These are phyloP conservation scores for Probosciger aterrimus DNA, from an alignment of 2,113 vertebrate genomes.

Conservation along the genomic window DNA sequence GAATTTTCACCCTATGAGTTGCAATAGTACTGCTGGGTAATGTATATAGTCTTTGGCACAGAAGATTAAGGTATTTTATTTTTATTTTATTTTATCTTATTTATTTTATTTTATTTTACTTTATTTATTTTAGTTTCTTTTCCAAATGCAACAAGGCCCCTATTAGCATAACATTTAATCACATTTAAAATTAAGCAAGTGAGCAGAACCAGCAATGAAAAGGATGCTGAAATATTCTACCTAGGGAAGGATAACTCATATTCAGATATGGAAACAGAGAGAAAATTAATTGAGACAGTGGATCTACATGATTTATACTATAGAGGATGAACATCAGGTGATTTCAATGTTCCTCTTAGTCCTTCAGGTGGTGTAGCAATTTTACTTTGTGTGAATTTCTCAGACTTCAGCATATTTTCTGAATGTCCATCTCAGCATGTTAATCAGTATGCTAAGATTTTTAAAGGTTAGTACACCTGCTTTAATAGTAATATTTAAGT, in stretches of 20 bases:
- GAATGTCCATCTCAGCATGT: background rate
- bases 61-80: background rate
- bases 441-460: background rate
- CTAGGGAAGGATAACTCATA: background rate
- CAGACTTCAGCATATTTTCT: background rate
- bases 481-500: background rate
- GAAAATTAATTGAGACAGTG: background rate
- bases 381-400: background rate
- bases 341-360: background rate
- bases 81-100: background rate
- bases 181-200: background rate
- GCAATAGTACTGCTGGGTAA: background rate
- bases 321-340: background rate
- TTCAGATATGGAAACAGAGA: background rate
- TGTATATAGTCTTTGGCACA: background rate
- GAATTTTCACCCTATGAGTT: background rate
- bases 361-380: background rate
- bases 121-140: background rate
- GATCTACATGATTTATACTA: background rate
- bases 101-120: background rate
- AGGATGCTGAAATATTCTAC: background rate
- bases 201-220: background rate
- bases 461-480: background rate
- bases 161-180: background rate
- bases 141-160: background rate